Percentiles rank a stretch among this genome's conserved stretches.
Conservation (phyloP, 2,797 vertebrate genomes). For the Gobionotothen gibberifrons region DNA sequence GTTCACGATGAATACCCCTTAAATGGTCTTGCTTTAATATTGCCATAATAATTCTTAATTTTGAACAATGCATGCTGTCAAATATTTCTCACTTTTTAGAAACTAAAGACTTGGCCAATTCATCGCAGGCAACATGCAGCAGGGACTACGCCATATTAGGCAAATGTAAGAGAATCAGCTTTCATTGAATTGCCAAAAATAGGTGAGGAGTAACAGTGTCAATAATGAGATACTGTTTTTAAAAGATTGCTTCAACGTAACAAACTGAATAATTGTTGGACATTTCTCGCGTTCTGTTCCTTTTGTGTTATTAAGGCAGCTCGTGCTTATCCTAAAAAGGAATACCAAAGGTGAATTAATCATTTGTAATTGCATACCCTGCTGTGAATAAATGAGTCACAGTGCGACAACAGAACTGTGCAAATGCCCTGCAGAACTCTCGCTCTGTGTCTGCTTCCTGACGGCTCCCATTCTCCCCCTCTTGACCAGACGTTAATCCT, state of each 20-base stretch:
- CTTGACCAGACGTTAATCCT: constrained; percentile 40
- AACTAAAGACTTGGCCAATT: constrained; percentile 7
- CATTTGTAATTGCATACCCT: constrained; percentile 69
- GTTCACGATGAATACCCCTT: constrained; percentile 46
- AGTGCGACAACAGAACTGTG: constrained; percentile 60
- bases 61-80: constrained; percentile 22
- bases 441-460: constrained; percentile 44
- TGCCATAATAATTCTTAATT: constrained; percentile 27
- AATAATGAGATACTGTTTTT: background rate
- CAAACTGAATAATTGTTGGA: background rate
- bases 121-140: constrained; percentile 12
- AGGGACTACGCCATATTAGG: constrained; percentile 11
- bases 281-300: constrained; percentile 14
- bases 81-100: constrained; percentile 22
- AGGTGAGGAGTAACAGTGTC: background rate
- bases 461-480: constrained; percentile 33
- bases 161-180: constrained; percentile 10
- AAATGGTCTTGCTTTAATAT: constrained; percentile 42
- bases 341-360: constrained; percentile 61
- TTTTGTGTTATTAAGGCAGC: constrained; percentile 24
- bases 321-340: constrained; percentile 28
- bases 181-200: constrained; percentile 11
- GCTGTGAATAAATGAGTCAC: constrained; percentile 67
- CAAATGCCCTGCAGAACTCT: constrained; percentile 37
- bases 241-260: background rate